Evolutionary conservation across 2,797 vertebrate genomes (phyloP).

Genomic region (Liasis olivaceus): DNA sequence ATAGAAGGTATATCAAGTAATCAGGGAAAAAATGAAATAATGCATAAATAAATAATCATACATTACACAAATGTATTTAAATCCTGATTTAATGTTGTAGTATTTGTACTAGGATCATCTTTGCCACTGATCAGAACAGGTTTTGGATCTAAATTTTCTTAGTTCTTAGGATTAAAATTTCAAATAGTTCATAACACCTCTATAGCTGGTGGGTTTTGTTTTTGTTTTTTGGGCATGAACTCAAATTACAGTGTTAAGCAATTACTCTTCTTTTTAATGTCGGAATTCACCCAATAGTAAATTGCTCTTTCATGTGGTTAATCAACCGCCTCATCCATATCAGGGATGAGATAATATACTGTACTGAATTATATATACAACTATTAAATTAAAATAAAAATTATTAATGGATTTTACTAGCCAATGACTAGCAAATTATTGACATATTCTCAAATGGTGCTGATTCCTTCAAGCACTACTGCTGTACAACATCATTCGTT

Average conservation of each 20-base stretch:
- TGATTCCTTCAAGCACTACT: neutral
- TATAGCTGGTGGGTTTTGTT: neutral
- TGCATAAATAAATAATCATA: neutral
- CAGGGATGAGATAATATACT: neutral
- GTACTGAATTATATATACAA: neutral
- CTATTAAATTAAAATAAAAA: neutral
- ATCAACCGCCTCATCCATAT: neutral
- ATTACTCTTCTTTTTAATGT: neutral
- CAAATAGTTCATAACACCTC: neutral
- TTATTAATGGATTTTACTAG: neutral
- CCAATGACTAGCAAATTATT: neutral
- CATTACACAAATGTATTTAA: neutral
- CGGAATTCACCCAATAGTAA: neutral
- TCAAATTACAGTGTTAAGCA: neutral
- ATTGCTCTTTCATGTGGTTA: neutral
- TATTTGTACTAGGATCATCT: neutral
- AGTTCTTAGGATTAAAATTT: neutral
- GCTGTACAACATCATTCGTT: neutral
- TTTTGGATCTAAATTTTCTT: neutral
- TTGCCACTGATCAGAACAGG: neutral
- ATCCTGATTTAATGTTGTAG: neutral
- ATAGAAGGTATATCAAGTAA: neutral
- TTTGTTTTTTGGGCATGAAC: neutral
- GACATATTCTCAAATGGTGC: constrained; percentile 7
- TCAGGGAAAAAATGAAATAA: neutral